Conservation (phyloP, 1,140 invertebrate genomes). For the Hyposmocoma kahamanoa region DNA sequence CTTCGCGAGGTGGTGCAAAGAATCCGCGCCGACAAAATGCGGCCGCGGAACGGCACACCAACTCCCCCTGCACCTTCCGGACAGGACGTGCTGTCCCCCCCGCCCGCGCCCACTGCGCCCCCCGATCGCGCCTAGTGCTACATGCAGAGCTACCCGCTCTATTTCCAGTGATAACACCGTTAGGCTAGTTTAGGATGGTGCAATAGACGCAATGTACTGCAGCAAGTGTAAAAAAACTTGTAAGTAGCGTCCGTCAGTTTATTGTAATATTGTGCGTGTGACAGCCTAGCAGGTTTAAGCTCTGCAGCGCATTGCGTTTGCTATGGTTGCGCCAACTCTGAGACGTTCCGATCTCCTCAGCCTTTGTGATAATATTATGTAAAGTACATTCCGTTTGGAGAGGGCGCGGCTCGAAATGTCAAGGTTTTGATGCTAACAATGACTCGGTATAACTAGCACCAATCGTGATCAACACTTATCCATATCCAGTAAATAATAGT, state of each 20-base stretch:
- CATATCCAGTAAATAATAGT: slow-evolving; percentile 5
- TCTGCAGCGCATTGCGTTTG: neutral
- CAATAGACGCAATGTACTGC: neutral
- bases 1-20: slow-evolving; percentile 75
- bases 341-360: slow-evolving; percentile 39
- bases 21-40: slow-evolving; percentile 62
- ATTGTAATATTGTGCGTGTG: too few species aligned
- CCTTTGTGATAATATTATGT: slow-evolving; percentile 52
- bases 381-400: slow-evolving; percentile 50
- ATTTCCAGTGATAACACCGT: slow-evolving; percentile 6
- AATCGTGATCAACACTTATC: slow-evolving; percentile 3
- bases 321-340: neutral
- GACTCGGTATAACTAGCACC: neutral
- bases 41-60: slow-evolving; percentile 51
- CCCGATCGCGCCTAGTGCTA: slow-evolving; percentile 37
- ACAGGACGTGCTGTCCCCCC: slow-evolving; percentile 19
- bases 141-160: slow-evolving; percentile 7
- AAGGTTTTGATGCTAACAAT: slow-evolving; percentile 1
- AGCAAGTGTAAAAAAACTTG: neutral
- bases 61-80: slow-evolving; percentile 36
- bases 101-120: slow-evolving; percentile 23
- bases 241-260: too few species aligned
- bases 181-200: neutral
- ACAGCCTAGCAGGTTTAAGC: neutral
- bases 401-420: slow-evolving; percentile 14